Evolutionary conservation across 2,113 vertebrate species (phyloP).

Genomic region (Zosterops japonicus): DNA sequence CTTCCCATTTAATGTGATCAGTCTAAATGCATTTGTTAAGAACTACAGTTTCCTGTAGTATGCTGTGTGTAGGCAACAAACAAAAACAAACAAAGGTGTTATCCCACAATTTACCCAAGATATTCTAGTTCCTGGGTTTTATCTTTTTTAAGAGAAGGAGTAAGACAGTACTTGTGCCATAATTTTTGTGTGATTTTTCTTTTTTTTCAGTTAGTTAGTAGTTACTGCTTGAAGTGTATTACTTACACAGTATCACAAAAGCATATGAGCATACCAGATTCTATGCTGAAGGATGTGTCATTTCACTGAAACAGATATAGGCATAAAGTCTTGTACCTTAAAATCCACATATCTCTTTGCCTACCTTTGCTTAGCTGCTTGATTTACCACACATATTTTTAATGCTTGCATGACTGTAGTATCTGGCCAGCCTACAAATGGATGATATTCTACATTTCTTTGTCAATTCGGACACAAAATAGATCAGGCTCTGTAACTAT

Average conservation of each 20-base stretch:
- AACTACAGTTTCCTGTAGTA: background rate
- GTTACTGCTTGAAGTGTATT: background rate
- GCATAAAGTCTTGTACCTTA: background rate
- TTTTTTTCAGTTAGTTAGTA: background rate
- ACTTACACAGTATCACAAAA: background rate
- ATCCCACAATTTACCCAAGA: background rate
- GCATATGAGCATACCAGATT: background rate
- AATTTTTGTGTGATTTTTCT: background rate
- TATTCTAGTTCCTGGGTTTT: background rate
- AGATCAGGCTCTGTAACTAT: background rate
- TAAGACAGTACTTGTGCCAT: background rate
- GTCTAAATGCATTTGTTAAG: slow-evolving; percentile 10
- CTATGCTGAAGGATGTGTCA: background rate
- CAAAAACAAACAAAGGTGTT: background rate
- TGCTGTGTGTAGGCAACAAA: background rate
- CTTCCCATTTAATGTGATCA: background rate
- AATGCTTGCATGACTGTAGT: background rate
- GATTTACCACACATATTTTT: background rate
- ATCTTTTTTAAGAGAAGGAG: background rate
- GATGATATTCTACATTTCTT: background rate
- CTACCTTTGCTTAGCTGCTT: background rate
- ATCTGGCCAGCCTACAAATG: background rate
- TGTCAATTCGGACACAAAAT: background rate
- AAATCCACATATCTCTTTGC: background rate
- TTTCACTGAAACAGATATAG: background rate